Evolutionary conservation across 2,113 vertebrate species (phyloP), one percentile per base, ranked within the genome.

Genomic region (Cyanistes caeruleus): DNA sequence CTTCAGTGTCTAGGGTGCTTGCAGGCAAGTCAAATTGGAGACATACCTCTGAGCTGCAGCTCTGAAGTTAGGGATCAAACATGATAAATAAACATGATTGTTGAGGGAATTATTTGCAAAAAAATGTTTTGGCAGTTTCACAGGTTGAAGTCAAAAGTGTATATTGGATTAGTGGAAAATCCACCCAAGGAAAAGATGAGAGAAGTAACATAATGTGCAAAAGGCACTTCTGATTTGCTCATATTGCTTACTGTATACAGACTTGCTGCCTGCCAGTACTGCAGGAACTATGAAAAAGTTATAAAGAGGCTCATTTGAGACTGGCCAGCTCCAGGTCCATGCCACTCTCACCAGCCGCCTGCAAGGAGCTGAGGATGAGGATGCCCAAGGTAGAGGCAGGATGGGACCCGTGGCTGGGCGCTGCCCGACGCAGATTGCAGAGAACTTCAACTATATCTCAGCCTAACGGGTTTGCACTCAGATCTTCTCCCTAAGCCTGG

Each of bases 371-470:
- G 37, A 33, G 59, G 33, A 44, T 1, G 1, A 39, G 8, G 13
- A 15, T 2, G 2, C 27, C 7, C n/a, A 9, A 31, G 25, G 7
- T 19, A 51, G 49, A 46, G 24, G 39, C 70, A 59, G 59, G 24
- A 56, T 5, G 21, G 8, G 30, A 41, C 13, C 56, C 2, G 3
- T 23, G n/a, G 31, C 48, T 4, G 1, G 25, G 28, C 2, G 0
- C 44, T 77, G 44, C 49, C 16, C 9, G 4, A 44, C 1, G 1
- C n/a, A 33, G 18, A 4, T 10, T 27, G 33, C 23, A n/a, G 46
- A 25, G 65, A 15, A 5, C 37, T 76, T 60, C n/a, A 28, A 0
- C 28, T 21, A 4, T 3, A 4, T 15, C 25, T 69, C 70, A 55
- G 17, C 24, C 65, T 31, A 35, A 18, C 1, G 22, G 18, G 15